Evolutionary conservation across 1,140 invertebrate species (phyloP).

Genomic region (Drosophila sturtevanti): DNA sequence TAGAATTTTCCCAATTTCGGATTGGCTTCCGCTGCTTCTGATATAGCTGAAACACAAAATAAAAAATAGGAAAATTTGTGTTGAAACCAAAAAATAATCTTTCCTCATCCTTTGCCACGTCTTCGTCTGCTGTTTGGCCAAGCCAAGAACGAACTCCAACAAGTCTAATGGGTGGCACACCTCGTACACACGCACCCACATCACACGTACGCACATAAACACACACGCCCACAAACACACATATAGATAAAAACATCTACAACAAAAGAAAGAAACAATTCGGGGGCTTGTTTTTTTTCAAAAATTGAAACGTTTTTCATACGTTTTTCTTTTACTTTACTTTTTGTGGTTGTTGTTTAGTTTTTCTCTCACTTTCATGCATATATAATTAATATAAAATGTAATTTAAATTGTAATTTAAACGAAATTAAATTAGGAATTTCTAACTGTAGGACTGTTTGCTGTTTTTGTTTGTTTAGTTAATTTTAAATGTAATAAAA

Average conservation of each 20-base stretch:
- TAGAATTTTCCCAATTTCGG: neutral
- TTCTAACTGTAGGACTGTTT: conserved; percentile 67
- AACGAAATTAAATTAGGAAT: conserved; percentile 79
- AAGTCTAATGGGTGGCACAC: conserved; percentile 14
- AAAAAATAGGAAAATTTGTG: neutral
- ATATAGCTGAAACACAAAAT: conserved; percentile 4
- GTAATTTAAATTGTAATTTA: conserved; percentile 77
- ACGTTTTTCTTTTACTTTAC: conserved; percentile 65
- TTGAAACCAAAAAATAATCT: neutral
- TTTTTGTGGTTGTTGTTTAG: conserved; percentile 60
- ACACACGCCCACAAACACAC: conserved; percentile 20
- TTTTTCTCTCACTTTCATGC: conserved; percentile 47
- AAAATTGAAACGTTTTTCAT: conserved; percentile 72
- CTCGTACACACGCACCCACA: conserved; percentile 15
- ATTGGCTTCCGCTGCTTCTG: neutral
- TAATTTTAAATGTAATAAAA: conserved; percentile 27
- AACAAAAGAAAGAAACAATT: conserved; percentile 58
- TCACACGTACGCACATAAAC: conserved; percentile 14
- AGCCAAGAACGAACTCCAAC: conserved; percentile 22
- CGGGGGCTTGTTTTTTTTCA: conserved; percentile 54
- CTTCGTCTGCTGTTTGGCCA: conserved; percentile 7
- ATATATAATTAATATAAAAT: conserved; percentile 66
- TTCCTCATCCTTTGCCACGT: conserved; percentile 2
- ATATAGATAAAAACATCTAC: conserved; percentile 27
- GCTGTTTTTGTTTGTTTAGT: conserved; percentile 33